These are phyloP conservation scores for Sylvicola cinctus DNA, from an alignment of 2,888 invertebrate genomes.

Conservation along the genomic window DNA sequence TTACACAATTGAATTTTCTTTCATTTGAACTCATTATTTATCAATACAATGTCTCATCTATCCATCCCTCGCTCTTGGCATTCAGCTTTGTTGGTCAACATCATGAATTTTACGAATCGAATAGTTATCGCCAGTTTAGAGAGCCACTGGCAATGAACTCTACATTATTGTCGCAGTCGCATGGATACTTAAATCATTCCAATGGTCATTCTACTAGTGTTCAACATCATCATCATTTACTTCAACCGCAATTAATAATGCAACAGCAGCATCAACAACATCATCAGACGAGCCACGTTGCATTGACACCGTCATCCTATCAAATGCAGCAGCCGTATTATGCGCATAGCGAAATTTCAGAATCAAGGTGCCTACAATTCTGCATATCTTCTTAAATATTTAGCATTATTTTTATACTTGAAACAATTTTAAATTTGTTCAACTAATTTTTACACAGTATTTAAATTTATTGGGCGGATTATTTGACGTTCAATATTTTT, in stretches of 20 bases:
- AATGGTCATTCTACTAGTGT: conserved; percentile 6
- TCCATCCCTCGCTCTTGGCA: neutral
- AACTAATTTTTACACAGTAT: too few relatives aligned
- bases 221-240: too few relatives aligned
- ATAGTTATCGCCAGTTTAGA: conserved; percentile 18
- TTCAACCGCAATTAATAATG: conserved; percentile 6
- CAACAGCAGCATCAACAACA: conserved; percentile 10
- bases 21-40: too few relatives aligned
- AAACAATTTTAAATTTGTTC: too few relatives aligned
- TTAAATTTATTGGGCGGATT: too few relatives aligned
- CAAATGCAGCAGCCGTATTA: conserved; percentile 9
- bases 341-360: conserved; percentile 18
- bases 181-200: conserved; percentile 10
- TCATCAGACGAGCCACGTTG: too few relatives aligned
- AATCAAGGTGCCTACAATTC: conserved; percentile 16
- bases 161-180: conserved; percentile 6
- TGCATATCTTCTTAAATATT: too few relatives aligned
- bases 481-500: too few relatives aligned
- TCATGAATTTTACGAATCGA: conserved; percentile 11
- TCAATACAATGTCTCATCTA: too few relatives aligned
- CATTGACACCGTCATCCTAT: too few relatives aligned
- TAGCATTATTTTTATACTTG: too few relatives aligned
- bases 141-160: conserved; percentile 8
- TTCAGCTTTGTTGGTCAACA: neutral
- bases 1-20: too few relatives aligned